Percentiles rank a stretch among this genome's conserved stretches.
These are phyloP conservation scores for Corythornis leucogaster DNA, from an alignment of 2,797 vertebrate genomes.

Conservation along the genomic window DNA sequence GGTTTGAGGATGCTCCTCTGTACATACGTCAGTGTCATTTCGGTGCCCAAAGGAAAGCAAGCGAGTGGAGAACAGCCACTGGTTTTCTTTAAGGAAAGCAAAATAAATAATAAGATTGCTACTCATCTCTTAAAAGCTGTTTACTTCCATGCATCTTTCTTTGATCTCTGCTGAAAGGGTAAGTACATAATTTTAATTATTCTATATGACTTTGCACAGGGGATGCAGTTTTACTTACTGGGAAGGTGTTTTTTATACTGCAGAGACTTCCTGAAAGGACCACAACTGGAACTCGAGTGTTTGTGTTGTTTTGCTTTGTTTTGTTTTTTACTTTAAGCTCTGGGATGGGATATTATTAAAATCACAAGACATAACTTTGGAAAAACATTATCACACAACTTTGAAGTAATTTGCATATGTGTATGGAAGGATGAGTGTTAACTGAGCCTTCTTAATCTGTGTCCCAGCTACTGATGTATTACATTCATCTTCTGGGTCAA, in stretches of 20 bases:
- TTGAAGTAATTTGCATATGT: neutral
- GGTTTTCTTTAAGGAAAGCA: slow-evolving; percentile 2
- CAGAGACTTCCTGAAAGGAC: neutral
- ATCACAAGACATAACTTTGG: neutral
- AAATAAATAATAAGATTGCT: neutral
- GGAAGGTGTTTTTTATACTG: neutral
- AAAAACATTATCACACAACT: neutral
- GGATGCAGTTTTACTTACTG: neutral
- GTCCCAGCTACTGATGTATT: neutral
- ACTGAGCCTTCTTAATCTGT: neutral
- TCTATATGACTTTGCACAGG: neutral
- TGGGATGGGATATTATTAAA: neutral
- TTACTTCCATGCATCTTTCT: neutral
- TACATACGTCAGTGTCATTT: neutral
- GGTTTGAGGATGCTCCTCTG: neutral
- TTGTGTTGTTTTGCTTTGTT: neutral
- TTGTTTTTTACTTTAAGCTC: neutral
- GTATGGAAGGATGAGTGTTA: neutral
- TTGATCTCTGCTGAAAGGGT: slow-evolving; percentile 40
- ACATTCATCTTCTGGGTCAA: neutral
- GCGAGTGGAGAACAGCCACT: neutral
- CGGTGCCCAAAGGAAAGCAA: slow-evolving; percentile 54
- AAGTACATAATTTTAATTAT: neutral
- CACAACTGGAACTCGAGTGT: neutral
- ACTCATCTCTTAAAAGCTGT: neutral